Percentiles rank a stretch among this genome's conserved stretches.
Evolutionary conservation across 2,888 invertebrate species (phyloP).

Genomic region (Erebia palarica): DNA sequence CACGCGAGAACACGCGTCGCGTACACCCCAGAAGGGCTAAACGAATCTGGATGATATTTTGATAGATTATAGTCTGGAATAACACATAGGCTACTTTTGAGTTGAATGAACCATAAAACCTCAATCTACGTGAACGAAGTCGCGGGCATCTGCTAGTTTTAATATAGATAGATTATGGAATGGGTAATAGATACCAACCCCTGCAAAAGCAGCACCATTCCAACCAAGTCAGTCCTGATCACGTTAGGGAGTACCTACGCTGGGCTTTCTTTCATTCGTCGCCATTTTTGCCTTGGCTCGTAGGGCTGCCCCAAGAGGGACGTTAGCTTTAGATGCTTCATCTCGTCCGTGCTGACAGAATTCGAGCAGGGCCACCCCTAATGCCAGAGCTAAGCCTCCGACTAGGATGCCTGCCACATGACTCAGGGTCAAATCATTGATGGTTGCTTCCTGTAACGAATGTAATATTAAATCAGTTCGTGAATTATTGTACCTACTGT

Average conservation of each 20-base stretch:
- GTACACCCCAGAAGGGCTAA: no score
- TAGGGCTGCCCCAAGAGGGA: slow-evolving; percentile 91
- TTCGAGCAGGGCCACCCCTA: slow-evolving; percentile 95
- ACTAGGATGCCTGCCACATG: slow-evolving; percentile 99
- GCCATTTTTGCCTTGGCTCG: slow-evolving; percentile 93
- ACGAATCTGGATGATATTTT: no score
- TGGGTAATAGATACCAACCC: slow-evolving; percentile 55
- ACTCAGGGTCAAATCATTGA: slow-evolving; percentile 95
- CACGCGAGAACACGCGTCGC: no score
- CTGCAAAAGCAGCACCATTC: slow-evolving; percentile 75
- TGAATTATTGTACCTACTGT: background rate
- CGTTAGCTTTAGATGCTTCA: slow-evolving; percentile 91
- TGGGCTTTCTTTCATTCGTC: slow-evolving; percentile 74
- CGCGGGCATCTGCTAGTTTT: no score
- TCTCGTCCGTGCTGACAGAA: slow-evolving; percentile 96
- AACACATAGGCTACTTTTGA: no score
- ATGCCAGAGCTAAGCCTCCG: slow-evolving; percentile 94
- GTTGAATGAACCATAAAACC: no score
- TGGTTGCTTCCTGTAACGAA: slow-evolving; percentile 85
- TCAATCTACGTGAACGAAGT: no score
- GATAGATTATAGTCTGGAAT: no score
- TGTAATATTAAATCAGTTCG: background rate
- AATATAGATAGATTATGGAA: no score
- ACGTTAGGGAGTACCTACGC: slow-evolving; percentile 58
- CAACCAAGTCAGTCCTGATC: slow-evolving; percentile 75